phyloP scores from a whole-genome alignment of 92 coral and sea anemone species.

The Parazoanthus darwini region DNA sequence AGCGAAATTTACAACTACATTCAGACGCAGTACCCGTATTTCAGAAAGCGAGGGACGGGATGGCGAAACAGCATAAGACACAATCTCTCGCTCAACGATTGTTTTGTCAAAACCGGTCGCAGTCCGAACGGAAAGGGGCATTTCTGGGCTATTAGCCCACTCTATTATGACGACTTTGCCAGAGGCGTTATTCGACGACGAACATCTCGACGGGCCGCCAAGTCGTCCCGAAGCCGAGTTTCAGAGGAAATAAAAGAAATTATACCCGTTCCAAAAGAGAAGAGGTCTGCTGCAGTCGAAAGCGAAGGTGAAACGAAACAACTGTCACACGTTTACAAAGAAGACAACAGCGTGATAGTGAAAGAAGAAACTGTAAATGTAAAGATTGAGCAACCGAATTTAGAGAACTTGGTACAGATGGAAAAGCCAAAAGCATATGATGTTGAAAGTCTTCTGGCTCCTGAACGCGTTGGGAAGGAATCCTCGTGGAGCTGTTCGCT shows the following conservation, averaged over 20 bases:
- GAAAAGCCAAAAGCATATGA: constrained; percentile 38
- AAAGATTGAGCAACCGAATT: constrained; percentile 8
- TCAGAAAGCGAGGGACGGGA: constrained; percentile 85
- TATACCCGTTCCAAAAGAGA: constrained; percentile 16
- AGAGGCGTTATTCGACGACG: constrained; percentile 83
- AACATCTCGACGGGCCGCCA: constrained; percentile 34
- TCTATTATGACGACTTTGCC: constrained; percentile 82
- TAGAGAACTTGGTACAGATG: background rate
- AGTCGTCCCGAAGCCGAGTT: constrained; percentile 43
- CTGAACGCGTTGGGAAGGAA: background rate
- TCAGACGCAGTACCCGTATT: constrained; percentile 80
- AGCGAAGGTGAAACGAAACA: background rate
- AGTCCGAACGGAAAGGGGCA: constrained; percentile 93
- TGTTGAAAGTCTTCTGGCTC: constrained; percentile 34
- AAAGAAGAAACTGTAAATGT: constrained; percentile 4
- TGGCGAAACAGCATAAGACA: constrained; percentile 93
- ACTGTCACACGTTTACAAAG: background rate
- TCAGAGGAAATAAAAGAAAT: constrained; percentile 41
- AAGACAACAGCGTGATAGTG: background rate
- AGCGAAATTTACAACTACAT: constrained; percentile 89
- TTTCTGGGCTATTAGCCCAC: constrained; percentile 87
- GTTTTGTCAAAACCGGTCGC: constrained; percentile 86
- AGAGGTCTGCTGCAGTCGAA: background rate
- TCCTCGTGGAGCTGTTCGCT: background rate
- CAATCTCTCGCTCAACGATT: constrained; percentile 83